Evolutionary conservation across 2,113 vertebrate genomes (phyloP), one percentile per base, ranked within the genome.

Genomic region (Galemys pyrenaicus): DNA sequence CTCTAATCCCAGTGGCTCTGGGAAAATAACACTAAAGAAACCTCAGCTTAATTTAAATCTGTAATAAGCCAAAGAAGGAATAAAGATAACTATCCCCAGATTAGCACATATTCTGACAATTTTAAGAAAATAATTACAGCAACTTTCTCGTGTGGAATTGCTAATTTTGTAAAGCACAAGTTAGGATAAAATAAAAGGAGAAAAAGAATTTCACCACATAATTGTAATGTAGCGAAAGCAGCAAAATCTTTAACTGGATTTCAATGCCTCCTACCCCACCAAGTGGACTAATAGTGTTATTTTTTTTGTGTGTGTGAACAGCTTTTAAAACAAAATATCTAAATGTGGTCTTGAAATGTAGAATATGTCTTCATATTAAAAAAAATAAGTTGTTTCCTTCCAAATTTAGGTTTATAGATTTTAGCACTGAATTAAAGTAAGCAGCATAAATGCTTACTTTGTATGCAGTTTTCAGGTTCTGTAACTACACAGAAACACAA

Each of bases 251-350:
- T 92, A 68, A 86, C 75, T 83, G 77, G 41, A 97, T 97, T 98
- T 98, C 94, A 98, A 92, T 98, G 98, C 96, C 98, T 99, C 98
- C 98, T 99, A 98, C 99, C 98, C 99, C 99, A 99, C 99, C 99
- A 99, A 99, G 99, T 99, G 99, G 99, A 98, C 98, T 98, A 96
- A 98, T 96, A 94, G 96, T 98, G 98, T 98, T 98, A 98, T 97
- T 97, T 98, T 96, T 98, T 96, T 80, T 71, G 7, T 94, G 19
- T 70, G 35, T 96, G 82, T 65, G 95, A 97, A 97, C 95, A 97
- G 80, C 60, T 93, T 92, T 96, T 96, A 96, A 77, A 95, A 68
- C 68, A 85, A 97, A 97, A 16, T 87, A 68, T 46, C 19, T 54
- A 81, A 71, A 44, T 94, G 5, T 16, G 78, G 11, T 15, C n/a